These are phyloP conservation scores for Synaphobranchus kaupii DNA, from an alignment of 2,797 vertebrate genomes.

Conservation along the genomic window DNA sequence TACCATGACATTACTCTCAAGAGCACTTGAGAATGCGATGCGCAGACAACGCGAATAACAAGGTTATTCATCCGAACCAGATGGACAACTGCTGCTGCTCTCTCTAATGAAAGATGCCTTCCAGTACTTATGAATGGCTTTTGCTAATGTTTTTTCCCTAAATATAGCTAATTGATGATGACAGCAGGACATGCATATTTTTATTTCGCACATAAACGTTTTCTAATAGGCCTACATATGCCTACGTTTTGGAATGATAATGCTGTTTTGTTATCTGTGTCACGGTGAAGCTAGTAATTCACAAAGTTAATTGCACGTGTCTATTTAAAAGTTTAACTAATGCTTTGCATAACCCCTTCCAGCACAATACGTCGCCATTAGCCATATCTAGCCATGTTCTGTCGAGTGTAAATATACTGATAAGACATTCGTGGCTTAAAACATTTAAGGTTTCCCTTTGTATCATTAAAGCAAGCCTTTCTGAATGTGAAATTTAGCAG, in stretches of 20 bases:
- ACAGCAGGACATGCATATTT: neutral
- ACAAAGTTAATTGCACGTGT: neutral
- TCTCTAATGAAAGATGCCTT: constrained; percentile 58
- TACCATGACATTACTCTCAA: constrained; percentile 74
- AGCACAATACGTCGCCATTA: neutral
- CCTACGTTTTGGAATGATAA: neutral
- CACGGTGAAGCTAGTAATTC: neutral
- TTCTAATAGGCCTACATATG: neutral
- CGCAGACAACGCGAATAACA: constrained; percentile 70
- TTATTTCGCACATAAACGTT: neutral
- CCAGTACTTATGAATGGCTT: constrained; percentile 49
- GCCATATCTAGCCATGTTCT: neutral
- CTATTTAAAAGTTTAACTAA: neutral
- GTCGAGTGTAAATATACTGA: neutral
- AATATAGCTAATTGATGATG: neutral
- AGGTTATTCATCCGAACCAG: constrained; percentile 73
- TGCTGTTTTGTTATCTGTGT: neutral
- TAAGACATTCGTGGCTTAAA: neutral
- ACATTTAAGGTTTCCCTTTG: neutral
- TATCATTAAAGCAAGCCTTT: neutral
- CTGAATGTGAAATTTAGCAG: neutral
- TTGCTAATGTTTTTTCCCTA: neutral
- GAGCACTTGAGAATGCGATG: constrained; percentile 72
- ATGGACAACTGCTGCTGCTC: constrained; percentile 67
- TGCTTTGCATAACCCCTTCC: neutral